Evolutionary conservation across 2,797 vertebrate genomes (phyloP), one percentile per base, ranked within the genome.

Genomic region (Enteromius fasciolatus): DNA sequence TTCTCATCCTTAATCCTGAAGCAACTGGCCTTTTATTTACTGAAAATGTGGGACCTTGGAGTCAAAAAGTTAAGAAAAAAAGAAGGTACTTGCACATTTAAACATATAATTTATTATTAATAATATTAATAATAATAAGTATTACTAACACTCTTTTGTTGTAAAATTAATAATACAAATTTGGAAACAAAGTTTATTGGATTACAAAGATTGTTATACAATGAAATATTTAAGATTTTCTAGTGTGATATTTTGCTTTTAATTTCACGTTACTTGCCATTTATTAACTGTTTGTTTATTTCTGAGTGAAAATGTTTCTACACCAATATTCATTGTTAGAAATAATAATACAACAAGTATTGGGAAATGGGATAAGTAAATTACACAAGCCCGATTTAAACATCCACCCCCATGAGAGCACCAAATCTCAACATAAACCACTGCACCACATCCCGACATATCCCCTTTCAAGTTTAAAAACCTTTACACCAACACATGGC

Each of bases 381-480:
- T 28, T 2, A 41, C 54, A 66, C 25, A 78, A 54, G 17, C 33
- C 17, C 11, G 28, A 75, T 28, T 64, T 6, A 41, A 36, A 61
- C 28, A 0, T 25, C 7, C 31, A 23, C 11, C 44, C 8, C 18
- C n/a, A 64, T 9, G 23, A 15, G 6, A 67, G 59, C 80, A 44
- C 36, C 72, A 68, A 64, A 44, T 63, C 23, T 75, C 6, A 82
- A 73, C 9, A 48, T 11, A 6, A 39, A 63, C 20, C 66, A 70
- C 67, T 28, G 33, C 36, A 70, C 17, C 23, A n/a, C 18, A 23
- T 31, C 59, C 61, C 1, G 4, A 75, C 61, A 46, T 23, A 68
- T 52, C 39, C 7, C 28, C 36, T 41, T 25, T 73, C 14, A 72
- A 50, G 15, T 80, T 33, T 72, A 10, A 72, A 59, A 46, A 46